phyloP scores from a whole-genome alignment of 2,888 invertebrate species.

The Tridacna gigas region DNA sequence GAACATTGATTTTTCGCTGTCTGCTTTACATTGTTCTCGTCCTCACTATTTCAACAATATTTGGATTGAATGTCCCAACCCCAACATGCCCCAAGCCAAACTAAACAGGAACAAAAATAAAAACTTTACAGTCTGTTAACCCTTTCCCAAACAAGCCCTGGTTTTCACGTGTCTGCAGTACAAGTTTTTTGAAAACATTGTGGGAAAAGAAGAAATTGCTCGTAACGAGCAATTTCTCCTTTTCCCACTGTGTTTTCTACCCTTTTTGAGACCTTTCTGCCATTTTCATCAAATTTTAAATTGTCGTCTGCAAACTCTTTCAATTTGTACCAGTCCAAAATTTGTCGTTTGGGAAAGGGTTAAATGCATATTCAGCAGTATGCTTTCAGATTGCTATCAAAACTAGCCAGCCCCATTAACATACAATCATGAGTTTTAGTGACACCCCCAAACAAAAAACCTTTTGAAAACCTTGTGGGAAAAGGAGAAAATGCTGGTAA shows the following conservation, averaged over 20 bases:
- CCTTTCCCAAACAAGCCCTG: neutral
- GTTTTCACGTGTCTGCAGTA: neutral
- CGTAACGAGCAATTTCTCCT: neutral
- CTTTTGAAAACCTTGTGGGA: neutral
- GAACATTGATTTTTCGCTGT: no score
- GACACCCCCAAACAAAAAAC: no score
- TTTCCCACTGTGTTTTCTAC: neutral
- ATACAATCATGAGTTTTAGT: no score
- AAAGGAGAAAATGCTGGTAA: conserved; percentile 10
- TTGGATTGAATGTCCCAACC: no score
- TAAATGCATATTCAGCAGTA: neutral
- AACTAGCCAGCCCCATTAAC: no score
- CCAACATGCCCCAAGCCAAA: no score
- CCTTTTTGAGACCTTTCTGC: neutral
- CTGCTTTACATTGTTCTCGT: no score
- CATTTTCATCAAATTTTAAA: neutral
- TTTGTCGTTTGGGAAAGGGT: neutral
- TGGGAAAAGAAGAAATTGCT: neutral
- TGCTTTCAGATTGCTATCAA: no score
- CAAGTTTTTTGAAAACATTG: neutral
- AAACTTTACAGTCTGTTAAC: neutral
- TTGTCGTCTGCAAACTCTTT: no score
- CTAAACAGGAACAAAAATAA: no score
- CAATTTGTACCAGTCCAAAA: no score
- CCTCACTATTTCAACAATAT: no score